A percentile compares a stretch with the other conserved stretches of the same genome.
Evolutionary conservation across 2,797 vertebrate species (phyloP).

Genomic region (Rhynchonycteris naso): DNA sequence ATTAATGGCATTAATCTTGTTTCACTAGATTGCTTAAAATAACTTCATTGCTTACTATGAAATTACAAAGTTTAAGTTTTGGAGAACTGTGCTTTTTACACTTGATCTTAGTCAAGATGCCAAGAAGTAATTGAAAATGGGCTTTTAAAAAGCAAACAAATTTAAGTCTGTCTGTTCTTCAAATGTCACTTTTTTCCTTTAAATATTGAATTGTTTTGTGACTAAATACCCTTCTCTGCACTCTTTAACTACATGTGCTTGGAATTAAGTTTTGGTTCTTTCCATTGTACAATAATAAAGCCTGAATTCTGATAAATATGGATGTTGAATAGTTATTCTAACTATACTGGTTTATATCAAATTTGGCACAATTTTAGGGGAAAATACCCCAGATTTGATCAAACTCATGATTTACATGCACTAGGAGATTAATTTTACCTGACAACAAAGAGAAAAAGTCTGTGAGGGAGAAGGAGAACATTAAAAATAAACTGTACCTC

Average conservation of each 20-base stretch:
- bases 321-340: not conserved
- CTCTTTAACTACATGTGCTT: conserved; percentile 20
- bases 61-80: conserved; percentile 30
- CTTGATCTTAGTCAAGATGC: no score
- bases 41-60: conserved; percentile 22
- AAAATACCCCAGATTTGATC: not conserved
- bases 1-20: not conserved
- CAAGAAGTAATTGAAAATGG: no score
- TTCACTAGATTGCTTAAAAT: conserved; percentile 46
- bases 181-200: not conserved
- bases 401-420: not conserved
- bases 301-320: not conserved
- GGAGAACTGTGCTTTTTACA: not conserved
- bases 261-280: conserved; percentile 54
- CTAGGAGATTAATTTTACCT: not conserved
- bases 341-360: conserved; percentile 3
- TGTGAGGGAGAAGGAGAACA: not conserved
- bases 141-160: not conserved
- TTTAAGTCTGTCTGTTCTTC: conserved; percentile 46
- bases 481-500: not conserved
- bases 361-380: not conserved
- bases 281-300: conserved; percentile 62
- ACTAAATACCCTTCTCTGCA: not conserved
- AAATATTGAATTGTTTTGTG: conserved; percentile 26
- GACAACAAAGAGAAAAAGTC: not conserved